These are phyloP conservation scores for Andrena marginata DNA, from an alignment of 2,888 invertebrate species.

Conservation along the genomic window DNA sequence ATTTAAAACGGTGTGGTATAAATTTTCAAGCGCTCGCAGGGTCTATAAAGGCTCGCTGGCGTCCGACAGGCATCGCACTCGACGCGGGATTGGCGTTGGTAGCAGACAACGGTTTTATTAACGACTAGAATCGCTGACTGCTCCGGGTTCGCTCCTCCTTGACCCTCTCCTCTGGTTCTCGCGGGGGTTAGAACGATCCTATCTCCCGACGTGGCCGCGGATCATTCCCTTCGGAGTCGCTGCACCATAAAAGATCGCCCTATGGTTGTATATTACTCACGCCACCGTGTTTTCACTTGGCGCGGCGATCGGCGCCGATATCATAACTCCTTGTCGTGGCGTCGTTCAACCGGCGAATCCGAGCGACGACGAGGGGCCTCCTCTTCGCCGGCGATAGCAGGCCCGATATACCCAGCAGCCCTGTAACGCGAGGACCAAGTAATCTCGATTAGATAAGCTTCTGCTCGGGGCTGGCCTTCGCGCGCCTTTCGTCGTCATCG, in stretches of 20 bases:
- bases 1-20: background rate
- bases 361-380: slow-evolving; percentile 68
- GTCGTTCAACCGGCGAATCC: slow-evolving; percentile 80
- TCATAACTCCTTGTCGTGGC: slow-evolving; percentile 85
- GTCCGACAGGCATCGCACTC: slow-evolving; percentile 31
- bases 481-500: slow-evolving; percentile 13
- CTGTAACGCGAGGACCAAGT: slow-evolving; percentile 69
- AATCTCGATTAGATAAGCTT: slow-evolving; percentile 60
- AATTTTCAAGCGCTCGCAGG: background rate
- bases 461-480: slow-evolving; percentile 37
- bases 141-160: slow-evolving; percentile 80
- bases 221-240: slow-evolving; percentile 80
- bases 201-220: slow-evolving; percentile 79
- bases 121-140: slow-evolving; percentile 80
- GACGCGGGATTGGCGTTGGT: slow-evolving; percentile 78
- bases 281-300: slow-evolving; percentile 85
- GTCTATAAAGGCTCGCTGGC: background rate
- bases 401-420: slow-evolving; percentile 75
- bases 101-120: slow-evolving; percentile 80
- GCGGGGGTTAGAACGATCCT: slow-evolving; percentile 81
- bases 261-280: slow-evolving; percentile 85
- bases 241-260: slow-evolving; percentile 83
- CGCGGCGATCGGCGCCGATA: slow-evolving; percentile 84
- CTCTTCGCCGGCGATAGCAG: slow-evolving; percentile 78
- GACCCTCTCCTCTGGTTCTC: slow-evolving; percentile 75